Base-by-base conservation (phyloP, 2,888 invertebrate genomes). In the Schrankia costaestrigalis region DNA sequence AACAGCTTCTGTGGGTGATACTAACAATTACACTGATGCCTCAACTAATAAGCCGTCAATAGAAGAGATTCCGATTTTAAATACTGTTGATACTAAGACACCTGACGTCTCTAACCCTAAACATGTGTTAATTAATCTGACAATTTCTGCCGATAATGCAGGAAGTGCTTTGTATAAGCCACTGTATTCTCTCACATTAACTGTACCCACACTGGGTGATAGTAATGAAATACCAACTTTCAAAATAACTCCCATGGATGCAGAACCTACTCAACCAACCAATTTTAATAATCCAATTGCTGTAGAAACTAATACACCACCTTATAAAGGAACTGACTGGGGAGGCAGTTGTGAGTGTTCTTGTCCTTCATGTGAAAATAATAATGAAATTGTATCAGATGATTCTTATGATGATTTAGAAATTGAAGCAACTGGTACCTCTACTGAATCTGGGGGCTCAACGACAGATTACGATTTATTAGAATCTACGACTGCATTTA, bases 121-220 rank as follows among this genome's bases (percentile, higher is more conserved):
- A 76, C 91, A 93, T 59, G 91, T 95, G 57, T 85, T 95, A 51
- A 93, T 96, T 42, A 96, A 96, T 80, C 89, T 96, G 51, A 94
- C 95, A 5, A 95, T 95, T 63, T 91, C 93, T 41, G 92, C 94
- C 24, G 94, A 94, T 61, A 74, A 83, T 42, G 71, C 77, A 24
- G 76, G 77, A 44, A 78, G 69, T 48, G 72, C 78, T 40, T 67
- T 73, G 49, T 87, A 90, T 59, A 91, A 91, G 63, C 91, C 92
- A 27, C 89, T 95, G 46, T 95, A 95, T 81, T 92, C 94, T 19
- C 84, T 95, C 54, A 95, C 95, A 61, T 91, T 95, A 40, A 93
- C 93, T 43, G 92, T 96, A 35, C 95, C 95, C 6, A 92, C 92
- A 32, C 85, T 90, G 54, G 89, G 88, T 18, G 84, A 89, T 59